Evolutionary conservation across 2,888 invertebrate genomes (phyloP), one percentile per base, ranked within the genome.

Genomic region (Epinotia ramella): DNA sequence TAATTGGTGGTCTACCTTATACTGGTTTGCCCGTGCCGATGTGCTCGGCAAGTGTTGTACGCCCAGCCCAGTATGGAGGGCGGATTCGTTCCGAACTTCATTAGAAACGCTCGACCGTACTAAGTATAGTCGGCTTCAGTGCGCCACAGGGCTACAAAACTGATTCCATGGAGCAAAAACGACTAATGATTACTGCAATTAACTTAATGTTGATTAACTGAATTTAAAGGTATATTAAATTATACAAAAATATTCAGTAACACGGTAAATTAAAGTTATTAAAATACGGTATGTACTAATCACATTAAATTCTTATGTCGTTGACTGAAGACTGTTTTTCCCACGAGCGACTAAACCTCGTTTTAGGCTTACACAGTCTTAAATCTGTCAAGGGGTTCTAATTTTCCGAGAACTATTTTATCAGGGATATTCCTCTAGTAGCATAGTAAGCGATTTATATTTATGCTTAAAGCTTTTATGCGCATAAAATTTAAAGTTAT

Each of bases 51-150:
- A 40, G 40, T 40, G 40, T 40, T 40, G 40, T 2, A 49, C 1
- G 4, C 4, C 13, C 49, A 49, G 5, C 5, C 5, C 16, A 9
- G 24, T 53, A 66, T 60, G 65, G 60, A 53, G 65, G 9, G 66
- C 66, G 44, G 60, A 76, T 76, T 76, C 62, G 69, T 74, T 74
- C 59, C 65, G 44, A 63, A 56, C 59, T 66, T 66, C 28, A 66
- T 13, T 59, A 73, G 66, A 65, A 57, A 60, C 49, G 40, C 40
- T 59, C 24, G 13, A 59, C 46, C 24, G 9, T 63, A 53, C 20
- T 57, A 33, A 7, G 56, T 63, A 53, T 33, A 28, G 56, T 66
- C 24, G 13, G 16, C 46, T 16, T 5, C 18, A 18, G 13, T 13
- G 46, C 13, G 33, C 12, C 28, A 28, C 57, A 4, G 0, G 20